Evolutionary conservation across 2,797 vertebrate genomes (phyloP).

Genomic region (Malurus splendens): DNA sequence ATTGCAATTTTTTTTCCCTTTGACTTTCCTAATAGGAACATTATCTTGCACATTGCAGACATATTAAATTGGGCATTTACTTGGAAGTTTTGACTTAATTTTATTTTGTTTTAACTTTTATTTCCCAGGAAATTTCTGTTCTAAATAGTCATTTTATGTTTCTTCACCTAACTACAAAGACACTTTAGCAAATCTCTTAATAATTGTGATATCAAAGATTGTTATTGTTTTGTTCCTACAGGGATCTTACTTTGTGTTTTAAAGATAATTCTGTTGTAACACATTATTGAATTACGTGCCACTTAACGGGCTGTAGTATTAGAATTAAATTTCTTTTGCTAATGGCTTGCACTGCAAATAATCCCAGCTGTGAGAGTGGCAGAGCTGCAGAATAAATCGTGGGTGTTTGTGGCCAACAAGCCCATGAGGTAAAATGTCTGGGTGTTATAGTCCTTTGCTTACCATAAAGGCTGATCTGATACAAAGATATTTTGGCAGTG

Average conservation of each 20-base stretch:
- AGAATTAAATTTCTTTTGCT: neutral
- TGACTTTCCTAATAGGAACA: neutral
- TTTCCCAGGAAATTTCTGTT: neutral
- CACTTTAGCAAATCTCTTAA: neutral
- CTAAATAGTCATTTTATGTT: neutral
- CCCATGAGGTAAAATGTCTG: rapidly evolving
- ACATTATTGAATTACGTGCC: neutral
- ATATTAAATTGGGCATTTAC: neutral
- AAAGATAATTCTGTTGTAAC: constrained; percentile 25
- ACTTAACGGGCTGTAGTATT: neutral
- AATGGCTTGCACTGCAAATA: neutral
- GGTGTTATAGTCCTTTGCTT: neutral
- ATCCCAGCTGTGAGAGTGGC: neutral
- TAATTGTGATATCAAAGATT: neutral
- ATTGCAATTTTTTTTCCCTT: neutral
- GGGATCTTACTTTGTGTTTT: neutral
- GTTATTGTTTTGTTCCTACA: neutral
- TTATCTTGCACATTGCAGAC: neutral
- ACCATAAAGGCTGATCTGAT: neutral
- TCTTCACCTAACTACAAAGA: neutral
- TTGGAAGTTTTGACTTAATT: neutral
- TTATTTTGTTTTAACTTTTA: neutral
- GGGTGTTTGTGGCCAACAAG: neutral
- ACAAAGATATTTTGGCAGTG: neutral
- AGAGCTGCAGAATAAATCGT: neutral